phyloP scores from a whole-genome alignment of 2,888 invertebrate species.

The Epirrhoe alternata region DNA sequence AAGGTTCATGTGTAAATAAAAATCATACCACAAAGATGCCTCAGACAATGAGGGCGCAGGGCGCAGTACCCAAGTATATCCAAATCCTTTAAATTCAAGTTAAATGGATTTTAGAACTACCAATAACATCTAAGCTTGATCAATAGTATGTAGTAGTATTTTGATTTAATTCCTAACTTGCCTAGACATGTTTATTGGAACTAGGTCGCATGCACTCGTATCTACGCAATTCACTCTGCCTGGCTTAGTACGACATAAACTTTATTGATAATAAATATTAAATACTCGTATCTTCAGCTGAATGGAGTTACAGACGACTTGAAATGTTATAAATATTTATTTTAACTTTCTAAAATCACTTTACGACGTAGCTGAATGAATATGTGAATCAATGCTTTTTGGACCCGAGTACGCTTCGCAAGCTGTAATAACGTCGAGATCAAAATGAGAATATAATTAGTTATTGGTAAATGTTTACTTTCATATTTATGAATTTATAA shows the following conservation, averaged over 20 bases:
- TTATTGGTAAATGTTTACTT: constrained; percentile 18
- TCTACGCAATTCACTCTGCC: constrained; percentile 10
- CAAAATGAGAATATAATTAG: neutral
- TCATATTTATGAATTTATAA: neutral
- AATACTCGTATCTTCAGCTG: neutral
- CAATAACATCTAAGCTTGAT: neutral
- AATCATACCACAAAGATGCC: no score
- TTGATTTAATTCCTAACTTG: neutral
- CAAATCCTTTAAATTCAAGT: neutral
- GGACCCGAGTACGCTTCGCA: constrained; percentile 1
- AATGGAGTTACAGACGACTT: constrained; percentile 1
- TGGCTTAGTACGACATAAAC: constrained; percentile 8
- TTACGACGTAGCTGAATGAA: constrained; percentile 7
- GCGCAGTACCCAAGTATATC: neutral
- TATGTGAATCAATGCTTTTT: constrained; percentile 7
- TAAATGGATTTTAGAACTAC: neutral
- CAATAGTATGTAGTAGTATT: neutral
- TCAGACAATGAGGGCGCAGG: no score
- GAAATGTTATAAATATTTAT: neutral
- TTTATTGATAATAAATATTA: constrained; percentile 11
- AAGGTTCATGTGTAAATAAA: no score
- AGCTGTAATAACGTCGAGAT: neutral
- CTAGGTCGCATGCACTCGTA: constrained; percentile 30
- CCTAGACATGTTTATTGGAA: constrained; percentile 26
- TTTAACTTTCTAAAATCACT: constrained; percentile 14